Evolutionary conservation across 2,888 invertebrate genomes (phyloP), one percentile per base, ranked within the genome.

Genomic region (Podotricha telesiphe): DNA sequence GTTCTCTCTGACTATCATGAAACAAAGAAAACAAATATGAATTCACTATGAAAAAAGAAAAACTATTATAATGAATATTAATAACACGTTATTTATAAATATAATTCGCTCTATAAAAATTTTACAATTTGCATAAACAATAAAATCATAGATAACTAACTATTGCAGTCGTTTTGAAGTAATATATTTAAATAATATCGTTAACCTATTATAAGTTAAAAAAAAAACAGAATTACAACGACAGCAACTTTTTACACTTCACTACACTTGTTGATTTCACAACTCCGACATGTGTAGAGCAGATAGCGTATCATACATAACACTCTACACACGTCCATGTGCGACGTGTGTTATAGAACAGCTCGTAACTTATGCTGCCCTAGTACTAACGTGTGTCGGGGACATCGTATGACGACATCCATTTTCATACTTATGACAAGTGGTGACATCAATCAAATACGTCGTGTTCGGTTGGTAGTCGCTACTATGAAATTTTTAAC

Each of bases 371-470:
- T 76, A 83, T 88, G 82, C n/a, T 66, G 64, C 74, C 85, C 81
- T 88, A 74, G 87, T 88, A 80, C 78, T 79, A 79, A 79, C 83
- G 83, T 85, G 84, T 79, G 86, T 79, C 81, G 74, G 78, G 76
- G 79, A 82, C 86, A 82, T 82, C 84, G 82, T 79, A 85, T 86
- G 86, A 85, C 80, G 86, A 79, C 83, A 80, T 83, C 81, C 80
- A 81, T 82, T 82, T 82, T 78, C 48, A 62, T 50, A 76, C 77
- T 76, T 42, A 78, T 82, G 82, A 61, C 64, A 53, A 63, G 61
- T 63, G 58, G 67, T 58, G n/a, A n/a, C n/a, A n/a, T n/a, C n/a
- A n/a, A 65, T 63, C 62, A 34, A 62, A 22, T 45, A n/a, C 45
- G 7, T 42, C 20, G 15, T 55, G 55, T 22, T n/a, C 42, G n/a